A percentile compares a stretch with the other conserved stretches of the same genome.
Conservation (phyloP, 2,113 vertebrate genomes). For the Sylvietta virens region DNA sequence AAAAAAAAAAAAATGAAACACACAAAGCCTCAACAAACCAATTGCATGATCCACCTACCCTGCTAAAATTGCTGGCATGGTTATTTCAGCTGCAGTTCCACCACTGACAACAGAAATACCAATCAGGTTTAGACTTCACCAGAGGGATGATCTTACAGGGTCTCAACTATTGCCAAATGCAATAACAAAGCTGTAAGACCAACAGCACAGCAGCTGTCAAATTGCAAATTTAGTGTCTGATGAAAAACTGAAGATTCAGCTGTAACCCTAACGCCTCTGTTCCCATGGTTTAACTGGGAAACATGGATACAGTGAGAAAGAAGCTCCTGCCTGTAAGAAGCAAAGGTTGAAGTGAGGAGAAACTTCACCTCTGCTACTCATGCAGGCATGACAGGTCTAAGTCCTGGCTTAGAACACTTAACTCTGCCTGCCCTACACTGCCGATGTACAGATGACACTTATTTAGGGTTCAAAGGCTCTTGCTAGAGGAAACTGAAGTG, state of each 20-base stretch:
- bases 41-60: background rate
- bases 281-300: background rate
- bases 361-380: background rate
- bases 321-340: background rate
- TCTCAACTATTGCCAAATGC: background rate
- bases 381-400: background rate
- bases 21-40: background rate
- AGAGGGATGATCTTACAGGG: background rate
- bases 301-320: rapidly evolving
- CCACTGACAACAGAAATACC: background rate
- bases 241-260: background rate
- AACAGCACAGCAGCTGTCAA: background rate
- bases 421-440: background rate
- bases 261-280: background rate
- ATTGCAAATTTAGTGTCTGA: background rate
- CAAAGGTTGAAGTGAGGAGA: background rate
- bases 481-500: background rate
- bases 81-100: background rate
- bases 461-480: background rate
- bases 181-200: background rate
- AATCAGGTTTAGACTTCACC: background rate
- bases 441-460: background rate
- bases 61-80: background rate
- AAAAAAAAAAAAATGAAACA: rapidly evolving
- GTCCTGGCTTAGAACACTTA: background rate